These are phyloP conservation scores for Dasypus novemcinctus DNA, from an alignment of 2,113 vertebrate genomes.

Conservation along the genomic window DNA sequence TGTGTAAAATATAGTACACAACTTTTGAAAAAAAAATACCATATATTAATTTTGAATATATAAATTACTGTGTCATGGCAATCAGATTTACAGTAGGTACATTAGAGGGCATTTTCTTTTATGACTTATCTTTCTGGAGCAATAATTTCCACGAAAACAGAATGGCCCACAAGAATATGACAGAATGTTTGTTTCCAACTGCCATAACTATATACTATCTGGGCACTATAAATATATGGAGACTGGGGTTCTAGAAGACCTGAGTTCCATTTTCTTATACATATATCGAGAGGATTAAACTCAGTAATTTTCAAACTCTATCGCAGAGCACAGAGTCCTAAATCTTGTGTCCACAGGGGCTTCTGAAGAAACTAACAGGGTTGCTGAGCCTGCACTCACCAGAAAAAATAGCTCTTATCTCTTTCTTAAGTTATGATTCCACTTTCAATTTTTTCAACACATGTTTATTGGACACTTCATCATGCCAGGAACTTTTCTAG, in stretches of 20 bases:
- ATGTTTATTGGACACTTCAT: not conserved
- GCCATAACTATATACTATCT: not conserved
- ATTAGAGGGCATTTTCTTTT: not conserved
- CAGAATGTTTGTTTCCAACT: not conserved
- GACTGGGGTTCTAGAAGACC: not conserved
- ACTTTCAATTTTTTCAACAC: not conserved
- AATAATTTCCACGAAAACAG: not conserved
- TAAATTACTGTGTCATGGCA: not conserved
- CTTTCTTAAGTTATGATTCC: not conserved
- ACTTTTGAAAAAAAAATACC: not conserved
- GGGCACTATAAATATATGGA: not conserved
- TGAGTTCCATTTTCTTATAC: not conserved
- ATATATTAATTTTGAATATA: not conserved
- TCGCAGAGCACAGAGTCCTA: not conserved
- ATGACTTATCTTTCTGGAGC: not conserved
- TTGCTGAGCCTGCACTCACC: not conserved
- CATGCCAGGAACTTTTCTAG: not conserved
- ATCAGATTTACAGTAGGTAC: not conserved
- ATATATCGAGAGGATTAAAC: not conserved
- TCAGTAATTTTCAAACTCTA: not conserved
- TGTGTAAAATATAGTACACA: not conserved
- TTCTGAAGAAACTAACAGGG: not conserved
- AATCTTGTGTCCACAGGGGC: accelerated
- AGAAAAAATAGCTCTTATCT: not conserved
- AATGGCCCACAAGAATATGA: not conserved